These are phyloP conservation scores for Bruchidius siliquastri DNA, from an alignment of 2,888 invertebrate species.

Conservation along the genomic window DNA sequence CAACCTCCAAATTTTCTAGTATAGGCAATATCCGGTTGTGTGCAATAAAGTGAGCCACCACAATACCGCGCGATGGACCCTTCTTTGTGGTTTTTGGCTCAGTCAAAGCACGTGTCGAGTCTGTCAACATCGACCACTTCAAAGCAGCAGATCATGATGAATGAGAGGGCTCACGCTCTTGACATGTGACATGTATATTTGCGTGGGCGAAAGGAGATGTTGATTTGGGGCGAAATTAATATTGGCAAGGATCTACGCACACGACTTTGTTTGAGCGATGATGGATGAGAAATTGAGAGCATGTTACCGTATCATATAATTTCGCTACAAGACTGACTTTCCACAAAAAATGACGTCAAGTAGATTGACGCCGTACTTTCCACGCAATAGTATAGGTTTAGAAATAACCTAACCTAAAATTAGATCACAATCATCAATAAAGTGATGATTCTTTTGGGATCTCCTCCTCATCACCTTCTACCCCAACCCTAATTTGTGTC, in stretches of 20 bases:
- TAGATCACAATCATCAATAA: no score
- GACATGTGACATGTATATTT: background rate
- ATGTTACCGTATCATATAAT: no score
- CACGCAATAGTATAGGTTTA: no score
- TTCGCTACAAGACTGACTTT: no score
- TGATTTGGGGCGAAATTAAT: background rate
- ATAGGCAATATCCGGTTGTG: conserved; percentile 5
- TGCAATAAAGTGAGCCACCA: conserved; percentile 8
- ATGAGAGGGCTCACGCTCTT: background rate
- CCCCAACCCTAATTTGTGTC: no score
- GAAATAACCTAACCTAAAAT: no score
- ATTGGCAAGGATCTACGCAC: background rate
- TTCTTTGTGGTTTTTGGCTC: conserved; percentile 39
- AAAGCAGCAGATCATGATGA: conserved; percentile 25
- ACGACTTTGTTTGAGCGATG: background rate
- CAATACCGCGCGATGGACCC: conserved; percentile 15
- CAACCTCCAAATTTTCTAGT: conserved; percentile 2
- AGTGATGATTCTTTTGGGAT: no score
- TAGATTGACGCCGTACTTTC: no score
- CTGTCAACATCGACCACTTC: conserved; percentile 42
- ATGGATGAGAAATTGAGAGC: background rate
- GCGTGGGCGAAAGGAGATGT: background rate
- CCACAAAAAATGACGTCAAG: no score
- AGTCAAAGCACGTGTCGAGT: conserved; percentile 35
- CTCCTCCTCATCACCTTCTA: no score